A percentile compares a stretch with the other conserved stretches of the same genome.
Conservation (phyloP, 2,888 invertebrate genomes). For the Sarcophaga rosellei region DNA sequence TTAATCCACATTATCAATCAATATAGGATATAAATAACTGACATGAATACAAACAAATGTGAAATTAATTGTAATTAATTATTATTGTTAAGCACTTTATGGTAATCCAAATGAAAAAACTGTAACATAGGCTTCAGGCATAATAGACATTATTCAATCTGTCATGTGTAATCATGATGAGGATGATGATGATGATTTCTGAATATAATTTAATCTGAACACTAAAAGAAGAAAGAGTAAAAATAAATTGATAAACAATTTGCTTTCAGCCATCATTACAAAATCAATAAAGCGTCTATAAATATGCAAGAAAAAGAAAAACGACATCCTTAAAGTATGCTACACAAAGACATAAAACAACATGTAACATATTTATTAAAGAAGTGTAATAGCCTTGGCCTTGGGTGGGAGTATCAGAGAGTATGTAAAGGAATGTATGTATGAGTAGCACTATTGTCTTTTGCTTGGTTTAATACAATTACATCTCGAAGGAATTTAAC, state of each 20-base stretch:
- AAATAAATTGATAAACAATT: background rate
- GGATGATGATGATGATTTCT: background rate
- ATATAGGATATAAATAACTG: no score
- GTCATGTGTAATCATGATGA: no score
- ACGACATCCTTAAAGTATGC: background rate
- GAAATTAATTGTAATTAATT: no score
- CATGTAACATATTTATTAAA: background rate
- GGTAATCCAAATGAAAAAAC: no score
- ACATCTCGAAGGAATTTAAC: background rate
- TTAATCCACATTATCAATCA: no score
- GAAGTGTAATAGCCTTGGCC: background rate
- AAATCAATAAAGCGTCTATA: background rate
- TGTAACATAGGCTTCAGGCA: no score
- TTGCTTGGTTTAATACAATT: background rate
- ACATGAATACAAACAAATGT: no score
- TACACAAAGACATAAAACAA: background rate
- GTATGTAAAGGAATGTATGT: no score
- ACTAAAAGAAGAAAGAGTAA: background rate
- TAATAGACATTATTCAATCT: no score
- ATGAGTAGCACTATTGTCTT: no score
- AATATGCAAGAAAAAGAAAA: background rate
- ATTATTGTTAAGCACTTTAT: no score
- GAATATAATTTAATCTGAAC: background rate
- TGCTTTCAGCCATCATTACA: background rate
- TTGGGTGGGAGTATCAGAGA: no score